Evolutionary conservation across 1,140 invertebrate genomes (phyloP).

Genomic region (Sycobia sp.): DNA sequence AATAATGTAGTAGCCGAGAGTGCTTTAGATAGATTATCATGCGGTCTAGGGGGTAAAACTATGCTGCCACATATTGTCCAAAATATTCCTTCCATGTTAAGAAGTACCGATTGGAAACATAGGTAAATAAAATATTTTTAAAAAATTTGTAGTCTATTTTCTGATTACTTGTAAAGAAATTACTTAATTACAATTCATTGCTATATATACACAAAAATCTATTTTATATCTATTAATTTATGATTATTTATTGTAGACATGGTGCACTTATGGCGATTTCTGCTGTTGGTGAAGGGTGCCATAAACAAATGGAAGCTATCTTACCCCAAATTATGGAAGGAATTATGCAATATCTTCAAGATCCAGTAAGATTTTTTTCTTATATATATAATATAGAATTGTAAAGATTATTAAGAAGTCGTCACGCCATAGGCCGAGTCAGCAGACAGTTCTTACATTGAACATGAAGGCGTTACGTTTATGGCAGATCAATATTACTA

Average conservation of each 20-base stretch:
- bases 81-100: constrained; percentile 86
- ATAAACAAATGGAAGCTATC: constrained; percentile 96
- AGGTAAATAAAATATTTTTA: constrained; percentile 50
- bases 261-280: constrained; percentile 98
- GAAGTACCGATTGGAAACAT: constrained; percentile 81
- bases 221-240: not conserved
- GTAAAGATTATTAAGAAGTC: no score
- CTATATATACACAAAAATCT: no score
- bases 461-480: constrained; percentile 47
- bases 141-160: constrained; percentile 7
- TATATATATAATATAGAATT: not conserved
- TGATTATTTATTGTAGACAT: constrained; percentile 69
- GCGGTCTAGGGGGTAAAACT: constrained; percentile 93
- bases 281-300: constrained; percentile 96
- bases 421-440: constrained; percentile 48
- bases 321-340: constrained; percentile 89
- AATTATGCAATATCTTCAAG: constrained; percentile 85
- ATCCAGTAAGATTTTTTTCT: constrained; percentile 68
- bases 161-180: constrained; percentile 45
- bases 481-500: constrained; percentile 49
- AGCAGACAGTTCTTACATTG: constrained; percentile 39
- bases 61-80: constrained; percentile 88
- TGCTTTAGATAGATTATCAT: constrained; percentile 93
- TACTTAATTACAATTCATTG: constrained; percentile 1
- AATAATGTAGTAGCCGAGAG: constrained; percentile 96